A percentile compares a stretch with the other conserved stretches of the same genome.
These are phyloP conservation scores for Struthio camelus DNA, from an alignment of 2,113 vertebrate genomes.

Conservation along the genomic window DNA sequence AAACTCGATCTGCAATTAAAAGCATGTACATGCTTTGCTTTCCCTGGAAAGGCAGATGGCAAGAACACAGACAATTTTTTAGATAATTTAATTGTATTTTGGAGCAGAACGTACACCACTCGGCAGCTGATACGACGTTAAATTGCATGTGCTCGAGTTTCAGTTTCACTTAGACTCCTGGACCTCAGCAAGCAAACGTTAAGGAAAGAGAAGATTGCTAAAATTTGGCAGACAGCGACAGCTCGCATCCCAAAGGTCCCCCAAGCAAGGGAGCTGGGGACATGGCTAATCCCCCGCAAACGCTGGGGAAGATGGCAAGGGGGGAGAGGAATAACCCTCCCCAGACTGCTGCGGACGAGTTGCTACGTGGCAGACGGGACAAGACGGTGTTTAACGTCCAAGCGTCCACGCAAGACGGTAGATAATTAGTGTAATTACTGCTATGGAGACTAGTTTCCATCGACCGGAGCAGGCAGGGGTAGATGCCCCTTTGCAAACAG, in stretches of 20 bases:
- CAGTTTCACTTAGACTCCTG: not conserved
- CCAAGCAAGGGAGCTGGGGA: not conserved
- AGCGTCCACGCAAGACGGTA: rapidly evolving
- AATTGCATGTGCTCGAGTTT: not conserved
- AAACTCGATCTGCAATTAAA: not conserved
- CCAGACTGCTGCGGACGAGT: not conserved
- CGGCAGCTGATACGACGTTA: not conserved
- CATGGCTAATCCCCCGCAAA: not conserved
- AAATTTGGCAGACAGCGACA: not conserved
- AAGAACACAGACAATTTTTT: not conserved
- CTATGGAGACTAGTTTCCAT: not conserved
- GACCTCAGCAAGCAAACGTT: not conserved
- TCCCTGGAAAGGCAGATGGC: not conserved
- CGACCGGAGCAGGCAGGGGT: rapidly evolving
- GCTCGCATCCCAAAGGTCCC: not conserved
- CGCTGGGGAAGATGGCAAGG: not conserved
- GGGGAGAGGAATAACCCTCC: not conserved
- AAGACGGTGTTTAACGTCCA: not conserved
- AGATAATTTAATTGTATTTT: not conserved
- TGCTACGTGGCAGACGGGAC: not conserved
- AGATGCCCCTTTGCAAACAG: rapidly evolving
- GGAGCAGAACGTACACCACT: not conserved
- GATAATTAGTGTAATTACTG: rapidly evolving
- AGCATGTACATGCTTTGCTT: not conserved
- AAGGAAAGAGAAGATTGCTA: not conserved